Base-by-base conservation (phyloP, 1,140 invertebrate genomes). In the Stratiolaelaps scimitus region DNA sequence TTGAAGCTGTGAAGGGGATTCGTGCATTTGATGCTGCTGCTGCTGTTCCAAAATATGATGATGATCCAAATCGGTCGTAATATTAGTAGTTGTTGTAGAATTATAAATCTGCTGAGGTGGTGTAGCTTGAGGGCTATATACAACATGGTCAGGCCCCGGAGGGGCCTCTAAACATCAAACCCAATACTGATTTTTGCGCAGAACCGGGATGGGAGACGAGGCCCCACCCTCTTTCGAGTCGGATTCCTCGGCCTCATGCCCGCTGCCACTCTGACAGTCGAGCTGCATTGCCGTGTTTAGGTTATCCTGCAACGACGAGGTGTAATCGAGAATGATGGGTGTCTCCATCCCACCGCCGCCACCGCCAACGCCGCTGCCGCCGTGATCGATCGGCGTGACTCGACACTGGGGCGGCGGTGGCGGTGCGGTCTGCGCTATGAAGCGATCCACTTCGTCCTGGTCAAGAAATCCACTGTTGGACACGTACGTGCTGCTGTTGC, bases 141-240 rank as follows among this genome's bases (percentile, higher is more conserved):
- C 34, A 40, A 60, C 53, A 26, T 34, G 26, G 34, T 60, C 53
- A 34, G 53, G 34, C 53, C 53, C 53, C 53, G 53, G 53, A 17
- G 53, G 53, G 53, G 26, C 53, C 53, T 60, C 53, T 60, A 60
- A 60, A 60, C 53, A 60, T 60, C 53, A 60, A 60, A 60, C 53
- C 53, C 53, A 60, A 60, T 60, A 60, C 53, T 60, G 53, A 34
- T 60, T 60, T 23, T 60, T 60, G 10, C 53, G 53, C 10, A 60
- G 23, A 34, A 60, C 53, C 26, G 53, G 53, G 23, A 60, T 60
- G 26, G 53, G 53, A 26, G 53, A 60, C 17, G 53, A 60, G 53
- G 53, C 34, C 53, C 26, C 53, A 23, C 53, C 53, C 23, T 60
- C 53, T 34, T 60, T 60, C 26, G 53, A 60, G 23, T 60, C 53